These are phyloP conservation scores for Fulmarus glacialis DNA, from an alignment of 2,113 vertebrate genomes.

Conservation along the genomic window DNA sequence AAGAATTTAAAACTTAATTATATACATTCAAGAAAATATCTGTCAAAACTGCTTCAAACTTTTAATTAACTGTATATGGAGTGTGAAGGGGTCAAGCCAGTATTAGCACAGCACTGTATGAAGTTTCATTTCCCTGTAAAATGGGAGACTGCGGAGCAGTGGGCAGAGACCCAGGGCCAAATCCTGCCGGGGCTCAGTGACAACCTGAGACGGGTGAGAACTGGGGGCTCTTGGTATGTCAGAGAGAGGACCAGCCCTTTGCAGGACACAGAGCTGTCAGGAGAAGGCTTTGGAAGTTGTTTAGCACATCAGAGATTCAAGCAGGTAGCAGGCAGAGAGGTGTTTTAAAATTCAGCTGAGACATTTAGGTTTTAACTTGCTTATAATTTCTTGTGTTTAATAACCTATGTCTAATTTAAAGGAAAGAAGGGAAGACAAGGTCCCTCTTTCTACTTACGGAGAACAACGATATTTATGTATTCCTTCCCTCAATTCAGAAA, in stretches of 20 bases:
- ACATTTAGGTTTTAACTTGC: neutral
- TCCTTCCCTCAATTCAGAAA: neutral
- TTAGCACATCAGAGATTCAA: neutral
- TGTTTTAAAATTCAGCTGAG: neutral
- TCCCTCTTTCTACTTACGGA: neutral
- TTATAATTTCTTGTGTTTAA: neutral
- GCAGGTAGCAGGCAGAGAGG: neutral
- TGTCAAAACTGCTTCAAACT: conserved; percentile 27
- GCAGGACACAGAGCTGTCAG: neutral
- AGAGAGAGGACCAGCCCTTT: neutral
- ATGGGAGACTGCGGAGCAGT: neutral
- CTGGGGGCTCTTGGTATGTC: neutral
- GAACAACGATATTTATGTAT: neutral
- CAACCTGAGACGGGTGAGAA: neutral
- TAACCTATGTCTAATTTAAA: neutral
- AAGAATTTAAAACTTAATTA: conserved; percentile 55
- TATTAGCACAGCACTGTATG: neutral
- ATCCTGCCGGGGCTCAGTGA: neutral
- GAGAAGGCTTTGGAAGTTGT: neutral
- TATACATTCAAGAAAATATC: neutral
- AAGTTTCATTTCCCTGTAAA: neutral
- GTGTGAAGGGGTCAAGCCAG: neutral
- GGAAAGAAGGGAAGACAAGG: neutral
- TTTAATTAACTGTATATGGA: neutral
- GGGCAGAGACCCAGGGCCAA: neutral